Evolutionary conservation across 2,797 vertebrate genomes (phyloP).

Genomic region (Poeciliopsis turneri): DNA sequence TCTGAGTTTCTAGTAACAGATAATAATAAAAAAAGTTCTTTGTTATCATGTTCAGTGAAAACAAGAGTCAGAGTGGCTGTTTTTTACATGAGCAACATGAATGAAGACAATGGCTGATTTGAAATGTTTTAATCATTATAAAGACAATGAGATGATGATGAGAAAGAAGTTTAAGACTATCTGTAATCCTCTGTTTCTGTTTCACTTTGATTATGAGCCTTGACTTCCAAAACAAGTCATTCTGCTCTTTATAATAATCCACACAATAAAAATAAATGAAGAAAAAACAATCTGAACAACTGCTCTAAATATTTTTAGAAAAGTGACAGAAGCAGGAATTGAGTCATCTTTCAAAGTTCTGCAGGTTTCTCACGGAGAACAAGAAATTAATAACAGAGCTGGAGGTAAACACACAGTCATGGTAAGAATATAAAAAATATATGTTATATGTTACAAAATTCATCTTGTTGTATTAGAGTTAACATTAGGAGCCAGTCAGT

Average conservation of each 20-base stretch:
- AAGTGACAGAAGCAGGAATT: conserved; percentile 22
- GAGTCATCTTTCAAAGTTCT: conserved; percentile 22
- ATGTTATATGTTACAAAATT: conserved; percentile 58
- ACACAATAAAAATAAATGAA: conserved; percentile 5
- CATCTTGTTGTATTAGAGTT: conserved; percentile 60
- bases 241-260: conserved; percentile 17
- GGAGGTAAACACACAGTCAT: conserved; percentile 55
- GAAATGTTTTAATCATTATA: conserved; percentile 35
- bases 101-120: conserved; percentile 13
- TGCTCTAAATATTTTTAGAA: not conserved
- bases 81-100: conserved; percentile 9
- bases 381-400: conserved; percentile 7
- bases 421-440: conserved; percentile 56
- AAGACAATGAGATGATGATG: conserved; percentile 18
- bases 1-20: conserved; percentile 5
- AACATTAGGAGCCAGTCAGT: conserved; percentile 47
- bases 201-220: conserved; percentile 4
- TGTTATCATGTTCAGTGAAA: conserved; percentile 20
- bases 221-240: conserved; percentile 25
- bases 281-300: conserved; percentile 15
- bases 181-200: not conserved
- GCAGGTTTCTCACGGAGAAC: conserved; percentile 29
- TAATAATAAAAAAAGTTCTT: not conserved
- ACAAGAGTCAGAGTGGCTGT: not conserved
- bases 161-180: conserved; percentile 10